Base-by-base conservation (phyloP, 2,797 vertebrate species). In the Melanotaenia parkinsoni region DNA sequence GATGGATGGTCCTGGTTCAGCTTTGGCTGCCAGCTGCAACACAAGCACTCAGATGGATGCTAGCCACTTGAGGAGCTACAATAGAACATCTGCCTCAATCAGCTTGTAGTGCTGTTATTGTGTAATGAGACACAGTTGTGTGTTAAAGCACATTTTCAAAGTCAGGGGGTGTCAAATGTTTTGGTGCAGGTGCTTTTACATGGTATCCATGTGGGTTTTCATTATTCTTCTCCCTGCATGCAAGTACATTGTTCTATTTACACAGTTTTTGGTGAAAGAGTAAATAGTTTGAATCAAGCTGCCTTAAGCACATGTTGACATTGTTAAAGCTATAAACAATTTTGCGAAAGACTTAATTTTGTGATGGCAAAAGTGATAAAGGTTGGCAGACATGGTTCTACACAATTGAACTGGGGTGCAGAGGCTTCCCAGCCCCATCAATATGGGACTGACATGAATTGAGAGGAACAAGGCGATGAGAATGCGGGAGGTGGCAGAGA, bases 11-110 rank as follows among this genome's bases (percentile, higher is more conserved):
- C 74, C 63, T 47, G 67, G 59, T 84, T 88, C 74, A 81, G 84
- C 82, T 89, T 86, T 67, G 74, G 79, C 82, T 85, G 85, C 85
- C 88, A 90, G 90, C 87, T 90, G 90, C 70, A 86, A 64, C 78
- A 61, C 69, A 69, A 59, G 70, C 85, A 63, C 76, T 87, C 74
- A 81, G 86, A 90, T 89, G 84, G 86, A 88, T 89, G 86, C 82
- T 70, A 76, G 86, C 88, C 90, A 91, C 90, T 91, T 82, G 85
- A 93, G 86, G 88, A 90, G 89, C 79, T 53, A 92, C 91, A 90
- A 91, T 91, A 71, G 85, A 93, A 89, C 89, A 91, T 92, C 90
- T 92, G 91, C 88, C 90, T 87, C 79, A 58, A 85, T 90, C 88
- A 88, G 89, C 90, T 89, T 87, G 77, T 87, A 67, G 79, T 79